Evolutionary conservation across 1,140 invertebrate genomes (phyloP).

Genomic region (Pseudomyrmex dendroicus): DNA sequence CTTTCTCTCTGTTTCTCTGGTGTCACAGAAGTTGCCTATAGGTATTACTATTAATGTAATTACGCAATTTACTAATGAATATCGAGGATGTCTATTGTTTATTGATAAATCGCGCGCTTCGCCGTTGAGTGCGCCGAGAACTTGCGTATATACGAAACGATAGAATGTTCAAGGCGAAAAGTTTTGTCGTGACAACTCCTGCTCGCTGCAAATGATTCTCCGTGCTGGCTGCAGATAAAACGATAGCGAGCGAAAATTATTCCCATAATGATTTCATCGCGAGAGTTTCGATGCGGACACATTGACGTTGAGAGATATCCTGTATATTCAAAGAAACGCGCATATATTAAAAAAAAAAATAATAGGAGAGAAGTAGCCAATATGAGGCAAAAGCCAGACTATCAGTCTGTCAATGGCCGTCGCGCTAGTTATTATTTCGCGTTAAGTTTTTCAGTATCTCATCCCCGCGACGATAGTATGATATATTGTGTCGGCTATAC

Average conservation of each 20-base stretch:
- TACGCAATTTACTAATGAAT: conserved; percentile 72
- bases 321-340: neutral
- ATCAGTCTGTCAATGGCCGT: too few relatives aligned
- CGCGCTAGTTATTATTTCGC: too few relatives aligned
- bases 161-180: conserved; percentile 58
- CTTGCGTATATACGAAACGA: conserved; percentile 28
- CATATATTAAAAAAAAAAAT: too few relatives aligned
- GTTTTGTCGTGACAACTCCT: conserved; percentile 42
- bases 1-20: conserved; percentile 24
- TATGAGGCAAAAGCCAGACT: too few relatives aligned
- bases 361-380: too few relatives aligned
- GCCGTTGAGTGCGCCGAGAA: conserved; percentile 8
- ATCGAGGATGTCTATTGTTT: conserved; percentile 64
- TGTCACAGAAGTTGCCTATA: conserved; percentile 20
- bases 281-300: neutral
- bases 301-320: neutral
- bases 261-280: conserved; percentile 55
- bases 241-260: conserved; percentile 46
- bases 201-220: conserved; percentile 34
- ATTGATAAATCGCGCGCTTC: conserved; percentile 60
- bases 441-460: too few relatives aligned
- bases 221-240: conserved; percentile 27
- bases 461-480: too few relatives aligned
- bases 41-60: conserved; percentile 52
- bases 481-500: too few relatives aligned